phyloP scores from a whole-genome alignment of 2,113 vertebrate genomes.

The Bubo scandiacus region DNA sequence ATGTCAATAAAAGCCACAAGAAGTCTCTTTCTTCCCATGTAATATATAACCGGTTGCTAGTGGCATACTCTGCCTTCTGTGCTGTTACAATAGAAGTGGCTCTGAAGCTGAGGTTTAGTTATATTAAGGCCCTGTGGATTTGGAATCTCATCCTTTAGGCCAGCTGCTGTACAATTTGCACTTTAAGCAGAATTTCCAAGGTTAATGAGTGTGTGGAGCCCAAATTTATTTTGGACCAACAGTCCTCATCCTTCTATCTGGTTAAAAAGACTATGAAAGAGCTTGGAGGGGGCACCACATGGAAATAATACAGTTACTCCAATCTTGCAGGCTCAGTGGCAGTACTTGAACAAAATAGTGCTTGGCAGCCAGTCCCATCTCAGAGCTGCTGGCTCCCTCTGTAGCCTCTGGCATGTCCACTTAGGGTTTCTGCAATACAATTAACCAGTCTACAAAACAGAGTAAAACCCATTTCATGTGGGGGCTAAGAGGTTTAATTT shows the following conservation, averaged over 20 bases:
- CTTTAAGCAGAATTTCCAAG: neutral
- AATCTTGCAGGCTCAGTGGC: neutral
- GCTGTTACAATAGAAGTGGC: neutral
- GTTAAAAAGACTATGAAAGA: neutral
- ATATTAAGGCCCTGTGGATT: neutral
- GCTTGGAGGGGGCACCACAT: neutral
- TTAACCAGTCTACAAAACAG: neutral
- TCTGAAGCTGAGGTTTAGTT: neutral
- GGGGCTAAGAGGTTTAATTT: neutral
- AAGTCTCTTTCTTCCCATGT: neutral
- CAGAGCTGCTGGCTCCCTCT: neutral
- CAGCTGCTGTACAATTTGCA: neutral
- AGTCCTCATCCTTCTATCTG: neutral
- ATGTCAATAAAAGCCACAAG: neutral
- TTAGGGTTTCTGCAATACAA: neutral
- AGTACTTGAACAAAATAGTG: neutral
- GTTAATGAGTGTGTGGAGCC: neutral
- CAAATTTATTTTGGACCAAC: neutral
- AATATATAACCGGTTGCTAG: neutral
- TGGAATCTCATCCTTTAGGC: neutral
- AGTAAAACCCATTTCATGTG: neutral
- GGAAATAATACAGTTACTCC: neutral
- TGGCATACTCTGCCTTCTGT: neutral
- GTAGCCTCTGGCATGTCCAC: neutral
- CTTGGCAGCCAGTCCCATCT: neutral